These are phyloP conservation scores for Gymnopithys bicolor DNA, from an alignment of 2,797 vertebrate species.

Conservation along the genomic window DNA sequence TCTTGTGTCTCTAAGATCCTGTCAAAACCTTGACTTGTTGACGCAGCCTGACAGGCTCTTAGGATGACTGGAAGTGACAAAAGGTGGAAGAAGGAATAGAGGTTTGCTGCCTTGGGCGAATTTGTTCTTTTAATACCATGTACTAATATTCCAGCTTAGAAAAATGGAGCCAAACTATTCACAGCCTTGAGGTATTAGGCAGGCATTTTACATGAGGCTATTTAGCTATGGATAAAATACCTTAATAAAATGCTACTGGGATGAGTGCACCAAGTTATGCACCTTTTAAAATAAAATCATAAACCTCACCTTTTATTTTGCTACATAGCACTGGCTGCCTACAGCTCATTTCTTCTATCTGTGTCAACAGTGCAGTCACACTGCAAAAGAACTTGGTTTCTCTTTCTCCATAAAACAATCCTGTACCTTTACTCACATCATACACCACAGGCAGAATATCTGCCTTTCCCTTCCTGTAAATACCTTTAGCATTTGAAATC, in stretches of 20 bases:
- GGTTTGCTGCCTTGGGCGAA: conserved; percentile 6
- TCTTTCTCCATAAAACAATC: background rate
- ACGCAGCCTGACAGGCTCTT: conserved; percentile 25
- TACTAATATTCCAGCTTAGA: conserved; percentile 1
- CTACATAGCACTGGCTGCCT: background rate
- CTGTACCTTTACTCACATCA: background rate
- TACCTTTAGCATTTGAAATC: background rate
- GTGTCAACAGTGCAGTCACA: background rate
- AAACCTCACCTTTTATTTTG: background rate
- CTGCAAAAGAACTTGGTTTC: background rate
- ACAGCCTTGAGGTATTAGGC: background rate
- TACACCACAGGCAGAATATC: background rate
- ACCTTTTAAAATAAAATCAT: background rate
- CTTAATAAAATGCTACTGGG: background rate
- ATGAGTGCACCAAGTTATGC: background rate
- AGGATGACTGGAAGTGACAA: conserved; percentile 54
- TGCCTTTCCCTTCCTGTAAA: background rate
- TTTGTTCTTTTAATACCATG: conserved; percentile 62
- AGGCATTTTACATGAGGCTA: background rate
- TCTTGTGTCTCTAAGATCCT: conserved; percentile 36
- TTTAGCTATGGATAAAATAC: background rate
- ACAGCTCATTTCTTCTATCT: background rate
- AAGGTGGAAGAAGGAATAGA: conserved; percentile 37
- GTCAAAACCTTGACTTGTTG: conserved; percentile 65
- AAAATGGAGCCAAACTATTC: background rate